Evolutionary conservation across 2,113 vertebrate genomes (phyloP).

Genomic region (Nanger granti): DNA sequence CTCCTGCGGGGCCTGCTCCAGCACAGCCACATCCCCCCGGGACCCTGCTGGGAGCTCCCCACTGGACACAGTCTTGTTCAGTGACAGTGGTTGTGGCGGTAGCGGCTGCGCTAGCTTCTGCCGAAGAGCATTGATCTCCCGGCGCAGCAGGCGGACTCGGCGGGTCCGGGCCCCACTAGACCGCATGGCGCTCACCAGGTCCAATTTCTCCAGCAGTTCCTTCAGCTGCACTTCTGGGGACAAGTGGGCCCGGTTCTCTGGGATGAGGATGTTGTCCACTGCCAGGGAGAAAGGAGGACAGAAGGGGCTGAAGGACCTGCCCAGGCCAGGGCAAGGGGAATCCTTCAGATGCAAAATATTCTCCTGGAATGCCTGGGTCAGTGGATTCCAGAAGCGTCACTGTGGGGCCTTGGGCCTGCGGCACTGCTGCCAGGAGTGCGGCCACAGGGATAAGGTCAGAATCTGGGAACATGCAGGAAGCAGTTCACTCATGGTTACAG

Average conservation of each 20-base stretch:
- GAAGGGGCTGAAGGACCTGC: slow-evolving; percentile 35
- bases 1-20: slow-evolving; percentile 75
- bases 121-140: slow-evolving; percentile 92
- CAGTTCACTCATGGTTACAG: neutral
- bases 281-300: slow-evolving; percentile 65
- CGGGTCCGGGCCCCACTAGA: slow-evolving; percentile 91
- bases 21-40: slow-evolving; percentile 73
- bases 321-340: slow-evolving; percentile 16
- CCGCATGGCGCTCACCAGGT: slow-evolving; percentile 91
- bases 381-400: slow-evolving; percentile 23
- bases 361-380: slow-evolving; percentile 18
- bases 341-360: slow-evolving; percentile 36
- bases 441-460: neutral
- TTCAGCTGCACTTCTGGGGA: slow-evolving; percentile 92
- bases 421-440: neutral
- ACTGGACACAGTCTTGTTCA: slow-evolving; percentile 77
- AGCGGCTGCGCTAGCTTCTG: slow-evolving; percentile 86
- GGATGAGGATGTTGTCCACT: slow-evolving; percentile 95
- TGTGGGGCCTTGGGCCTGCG: neutral
- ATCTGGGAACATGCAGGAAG: slow-evolving; percentile 42
- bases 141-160: slow-evolving; percentile 89
- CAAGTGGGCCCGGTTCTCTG: slow-evolving; percentile 94
- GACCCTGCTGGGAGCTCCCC: slow-evolving; percentile 77
- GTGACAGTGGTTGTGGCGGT: slow-evolving; percentile 66
- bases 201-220: slow-evolving; percentile 95